Base-by-base conservation (phyloP, 2,888 invertebrate genomes). In the Petrolisthes manimaculis region DNA sequence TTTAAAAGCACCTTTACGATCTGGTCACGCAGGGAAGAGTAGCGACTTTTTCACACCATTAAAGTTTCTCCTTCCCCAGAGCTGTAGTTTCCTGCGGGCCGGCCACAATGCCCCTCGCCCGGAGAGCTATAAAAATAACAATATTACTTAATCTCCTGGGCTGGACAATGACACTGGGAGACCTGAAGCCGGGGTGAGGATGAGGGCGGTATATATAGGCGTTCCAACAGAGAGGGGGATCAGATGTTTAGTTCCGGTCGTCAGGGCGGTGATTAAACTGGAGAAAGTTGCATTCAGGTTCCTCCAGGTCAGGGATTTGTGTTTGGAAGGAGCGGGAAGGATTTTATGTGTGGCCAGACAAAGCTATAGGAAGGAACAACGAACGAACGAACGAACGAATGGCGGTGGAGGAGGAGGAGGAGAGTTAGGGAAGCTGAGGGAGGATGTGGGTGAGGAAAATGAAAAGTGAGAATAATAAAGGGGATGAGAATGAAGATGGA, bases 361-460 rank as follows among this genome's bases (percentile, higher is more conserved):
- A n/a, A n/a, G n/a, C n/a, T n/a, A n/a, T n/a, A n/a, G n/a, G n/a
- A n/a, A n/a, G n/a, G n/a, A n/a, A n/a, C n/a, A n/a, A n/a, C n/a
- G n/a, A n/a, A n/a, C n/a, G n/a, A n/a, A n/a, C n/a, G n/a, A n/a
- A n/a, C n/a, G n/a, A n/a, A n/a, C n/a, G n/a, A n/a, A n/a, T n/a
- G 81, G 55, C 78, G 71, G 77, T 61, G 61, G 78, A 61, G 78
- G 83, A n/a, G n/a, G 71, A 18, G 71, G n/a, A 71, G n/a, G 5
- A 8, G 71, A 71, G 71, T 6, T 71, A 18, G 9, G 71, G n/a
- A 9, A 6, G 61, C 84, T 88, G 86, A 86, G 84, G 69, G 86
- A 90, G 89, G 89, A 89, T 12, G 75, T 75, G 6, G n/a, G n/a
- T n/a, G n/a, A 75, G n/a, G 5, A 75, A 75, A 24, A 75, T 24